Conservation (phyloP, 2,113 vertebrate genomes). For the Leucopsar rothschildi region DNA sequence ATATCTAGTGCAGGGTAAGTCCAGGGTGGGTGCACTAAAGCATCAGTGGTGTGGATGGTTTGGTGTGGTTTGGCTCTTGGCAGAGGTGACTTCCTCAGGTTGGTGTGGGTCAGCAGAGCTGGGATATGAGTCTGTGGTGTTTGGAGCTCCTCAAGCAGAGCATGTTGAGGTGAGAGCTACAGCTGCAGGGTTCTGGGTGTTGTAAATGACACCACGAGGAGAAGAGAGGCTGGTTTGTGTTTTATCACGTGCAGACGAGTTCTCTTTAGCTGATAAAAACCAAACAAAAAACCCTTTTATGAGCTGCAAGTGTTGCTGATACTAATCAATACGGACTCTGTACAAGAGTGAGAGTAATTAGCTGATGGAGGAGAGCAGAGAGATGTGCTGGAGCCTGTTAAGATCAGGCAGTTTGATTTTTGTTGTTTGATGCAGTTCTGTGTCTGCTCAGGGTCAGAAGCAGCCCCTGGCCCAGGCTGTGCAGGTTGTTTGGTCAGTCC, state of each 20-base stretch:
- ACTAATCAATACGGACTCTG: neutral
- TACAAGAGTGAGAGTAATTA: neutral
- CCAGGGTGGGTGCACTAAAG: too few species aligned
- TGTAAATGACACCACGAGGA: neutral
- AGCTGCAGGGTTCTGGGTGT: neutral
- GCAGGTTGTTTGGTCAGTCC: neutral
- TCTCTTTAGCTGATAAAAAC: neutral
- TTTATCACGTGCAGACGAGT: neutral
- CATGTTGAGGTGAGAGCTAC: neutral
- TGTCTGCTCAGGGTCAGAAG: neutral
- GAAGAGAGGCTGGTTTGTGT: neutral
- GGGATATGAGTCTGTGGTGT: accelerated
- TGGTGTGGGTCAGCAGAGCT: neutral
- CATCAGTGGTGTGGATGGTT: neutral
- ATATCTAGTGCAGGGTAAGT: accelerated
- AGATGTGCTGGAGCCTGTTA: neutral
- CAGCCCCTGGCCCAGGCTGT: neutral
- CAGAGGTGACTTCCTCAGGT: neutral
- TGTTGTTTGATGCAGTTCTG: neutral
- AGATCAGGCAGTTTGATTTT: neutral
- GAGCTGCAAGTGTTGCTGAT: neutral
- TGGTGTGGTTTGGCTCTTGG: neutral
- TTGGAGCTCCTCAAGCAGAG: neutral
- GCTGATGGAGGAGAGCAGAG: neutral
- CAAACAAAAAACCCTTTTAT: neutral